Evolutionary conservation across 2,113 vertebrate genomes (phyloP).

Genomic region (Podarcis cretensis): DNA sequence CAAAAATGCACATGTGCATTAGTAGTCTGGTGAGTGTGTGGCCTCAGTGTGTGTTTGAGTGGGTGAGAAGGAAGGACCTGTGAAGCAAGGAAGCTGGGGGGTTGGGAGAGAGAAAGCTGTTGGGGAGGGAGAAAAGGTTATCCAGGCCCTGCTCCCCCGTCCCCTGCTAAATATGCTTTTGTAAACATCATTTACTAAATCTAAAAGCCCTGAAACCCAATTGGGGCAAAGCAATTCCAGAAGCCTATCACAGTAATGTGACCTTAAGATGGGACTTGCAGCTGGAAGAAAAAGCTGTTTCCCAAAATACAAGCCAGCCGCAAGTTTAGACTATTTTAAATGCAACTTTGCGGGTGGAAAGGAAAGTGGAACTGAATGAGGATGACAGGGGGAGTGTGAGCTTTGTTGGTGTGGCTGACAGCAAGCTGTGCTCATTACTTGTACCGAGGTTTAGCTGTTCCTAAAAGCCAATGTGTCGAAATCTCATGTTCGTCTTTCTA

Average conservation of each 20-base stretch:
- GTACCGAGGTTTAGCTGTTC: slow-evolving; percentile 9
- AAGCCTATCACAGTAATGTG: slow-evolving; percentile 37
- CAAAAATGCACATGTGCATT: too few relatives aligned
- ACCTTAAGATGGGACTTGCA: slow-evolving; percentile 26
- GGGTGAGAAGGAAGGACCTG: too few relatives aligned
- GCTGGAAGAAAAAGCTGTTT: slow-evolving; percentile 45
- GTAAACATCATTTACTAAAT: background rate
- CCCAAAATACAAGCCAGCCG: slow-evolving; percentile 45
- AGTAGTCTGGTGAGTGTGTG: too few relatives aligned
- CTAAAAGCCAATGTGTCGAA: slow-evolving; percentile 18
- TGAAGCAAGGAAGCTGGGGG: too few relatives aligned
- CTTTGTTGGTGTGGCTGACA: background rate
- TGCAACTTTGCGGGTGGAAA: background rate
- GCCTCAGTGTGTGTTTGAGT: too few relatives aligned
- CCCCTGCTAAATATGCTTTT: too few relatives aligned
- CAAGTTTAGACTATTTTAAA: slow-evolving; percentile 27
- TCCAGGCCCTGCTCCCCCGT: too few relatives aligned
- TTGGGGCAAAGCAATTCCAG: slow-evolving; percentile 19
- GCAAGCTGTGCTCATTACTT: background rate
- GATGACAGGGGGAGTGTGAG: background rate
- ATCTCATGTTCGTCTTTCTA: background rate
- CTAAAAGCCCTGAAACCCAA: slow-evolving; percentile 15
- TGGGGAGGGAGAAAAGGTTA: too few relatives aligned
- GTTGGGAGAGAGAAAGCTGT: too few relatives aligned
- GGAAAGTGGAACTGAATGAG: slow-evolving; percentile 1